phyloP scores from a whole-genome alignment of 64 coral and sea anemone genomes.

The Stichodactyla helianthus region DNA sequence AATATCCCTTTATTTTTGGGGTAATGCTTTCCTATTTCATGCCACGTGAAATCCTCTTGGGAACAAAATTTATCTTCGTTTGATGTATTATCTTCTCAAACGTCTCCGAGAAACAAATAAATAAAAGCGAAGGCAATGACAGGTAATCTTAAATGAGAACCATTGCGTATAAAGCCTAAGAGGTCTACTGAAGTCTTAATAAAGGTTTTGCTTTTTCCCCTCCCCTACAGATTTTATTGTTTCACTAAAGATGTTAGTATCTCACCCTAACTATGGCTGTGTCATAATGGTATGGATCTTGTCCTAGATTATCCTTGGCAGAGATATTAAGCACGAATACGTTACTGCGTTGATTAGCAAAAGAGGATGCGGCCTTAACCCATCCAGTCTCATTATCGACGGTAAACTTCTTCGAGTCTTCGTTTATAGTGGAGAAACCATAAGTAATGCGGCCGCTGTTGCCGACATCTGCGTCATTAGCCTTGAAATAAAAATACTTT shows the following conservation, averaged over 20 bases:
- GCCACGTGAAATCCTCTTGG: no score
- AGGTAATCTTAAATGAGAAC: no score
- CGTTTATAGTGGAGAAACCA: conserved; percentile 8
- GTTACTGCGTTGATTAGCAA: conserved; percentile 55
- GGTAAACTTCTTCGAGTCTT: conserved; percentile 53
- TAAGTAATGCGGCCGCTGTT: conserved; percentile 81
- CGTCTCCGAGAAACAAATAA: no score
- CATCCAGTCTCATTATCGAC: conserved; percentile 71
- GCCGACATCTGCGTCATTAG: conserved; percentile 63
- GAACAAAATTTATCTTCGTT: no score
- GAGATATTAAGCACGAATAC: conserved; percentile 50
- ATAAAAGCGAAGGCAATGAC: no score
- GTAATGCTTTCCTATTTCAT: no score
- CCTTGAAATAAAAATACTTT: conserved; percentile 21
- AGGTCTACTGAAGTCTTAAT: no score
- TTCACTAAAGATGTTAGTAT: background rate
- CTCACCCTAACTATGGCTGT: background rate
- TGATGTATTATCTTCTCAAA: no score
- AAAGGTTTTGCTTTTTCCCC: background rate
- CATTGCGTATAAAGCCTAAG: no score
- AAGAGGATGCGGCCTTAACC: conserved; percentile 68
- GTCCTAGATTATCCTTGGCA: conserved; percentile 66
- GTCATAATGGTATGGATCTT: conserved; percentile 49
- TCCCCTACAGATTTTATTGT: background rate
- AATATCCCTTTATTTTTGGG: no score